Conservation (phyloP, 2,113 vertebrate genomes). For the Erinaceus europaeus region DNA sequence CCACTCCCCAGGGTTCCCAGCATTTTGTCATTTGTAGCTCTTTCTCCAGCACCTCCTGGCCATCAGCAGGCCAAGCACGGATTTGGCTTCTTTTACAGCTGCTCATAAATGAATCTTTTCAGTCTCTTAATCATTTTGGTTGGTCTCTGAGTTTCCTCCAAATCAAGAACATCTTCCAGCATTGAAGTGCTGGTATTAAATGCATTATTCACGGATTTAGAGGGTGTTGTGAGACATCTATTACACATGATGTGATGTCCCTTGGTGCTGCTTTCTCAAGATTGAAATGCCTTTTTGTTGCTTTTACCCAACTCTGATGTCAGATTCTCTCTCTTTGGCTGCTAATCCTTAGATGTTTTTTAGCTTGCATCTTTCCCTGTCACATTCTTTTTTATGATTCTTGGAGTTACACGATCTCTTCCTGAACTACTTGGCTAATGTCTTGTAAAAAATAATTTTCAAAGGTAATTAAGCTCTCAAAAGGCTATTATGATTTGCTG, state of each 20-base stretch:
- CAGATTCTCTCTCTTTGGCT: slow-evolving; percentile 36
- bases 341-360: slow-evolving; percentile 46
- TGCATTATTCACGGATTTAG: slow-evolving; percentile 31
- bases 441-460: slow-evolving; percentile 39
- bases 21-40: slow-evolving; percentile 13
- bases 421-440: slow-evolving; percentile 43
- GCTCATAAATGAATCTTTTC: slow-evolving; percentile 46
- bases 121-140: slow-evolving; percentile 59
- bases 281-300: slow-evolving; percentile 45
- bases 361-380: slow-evolving; percentile 27
- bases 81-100: slow-evolving; percentile 26
- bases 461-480: slow-evolving; percentile 36
- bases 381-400: slow-evolving; percentile 57
- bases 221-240: background rate
- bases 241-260: slow-evolving; percentile 31
- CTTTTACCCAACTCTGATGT: slow-evolving; percentile 55
- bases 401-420: slow-evolving; percentile 38
- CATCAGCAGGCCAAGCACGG: background rate
- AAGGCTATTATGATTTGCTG: slow-evolving; percentile 1
- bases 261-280: slow-evolving; percentile 24
- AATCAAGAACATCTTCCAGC: background rate
- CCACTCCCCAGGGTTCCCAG: background rate
- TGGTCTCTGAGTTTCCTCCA: slow-evolving; percentile 39
- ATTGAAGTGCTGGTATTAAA: slow-evolving; percentile 38
- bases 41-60: background rate